Evolutionary conservation across 2,113 vertebrate species (phyloP).

Genomic region (Odocoileus hemionus): DNA sequence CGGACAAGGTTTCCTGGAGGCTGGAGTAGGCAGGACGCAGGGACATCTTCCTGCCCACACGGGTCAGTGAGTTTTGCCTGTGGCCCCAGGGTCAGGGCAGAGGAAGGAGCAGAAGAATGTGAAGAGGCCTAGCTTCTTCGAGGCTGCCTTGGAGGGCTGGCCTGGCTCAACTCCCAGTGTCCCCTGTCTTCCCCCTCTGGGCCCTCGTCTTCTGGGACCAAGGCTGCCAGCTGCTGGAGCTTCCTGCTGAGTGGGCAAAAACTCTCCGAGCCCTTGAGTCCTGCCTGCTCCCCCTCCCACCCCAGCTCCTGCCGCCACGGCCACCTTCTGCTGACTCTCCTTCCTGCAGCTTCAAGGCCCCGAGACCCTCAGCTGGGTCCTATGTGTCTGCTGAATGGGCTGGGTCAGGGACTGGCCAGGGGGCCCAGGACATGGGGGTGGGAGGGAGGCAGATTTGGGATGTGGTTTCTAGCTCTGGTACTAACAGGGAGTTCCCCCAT

Average conservation of each 20-base stretch:
- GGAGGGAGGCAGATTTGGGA: not conserved
- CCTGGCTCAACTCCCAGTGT: conserved; percentile 39
- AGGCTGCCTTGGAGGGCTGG: conserved; percentile 29
- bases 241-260: conserved; percentile 71
- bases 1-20: conserved; percentile 36
- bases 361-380: not conserved
- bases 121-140: conserved; percentile 26
- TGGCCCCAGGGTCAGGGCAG: conserved; percentile 31
- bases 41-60: not conserved
- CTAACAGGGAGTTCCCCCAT: not conserved
- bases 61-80: conserved; percentile 46
- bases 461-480: not conserved
- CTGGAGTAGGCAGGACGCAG: not conserved
- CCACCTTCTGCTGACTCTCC: not conserved
- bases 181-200: conserved; percentile 12
- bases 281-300: conserved; percentile 19
- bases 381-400: not conserved
- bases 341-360: conserved; percentile 7
- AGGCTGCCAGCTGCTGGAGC: conserved; percentile 50
- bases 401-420: not conserved
- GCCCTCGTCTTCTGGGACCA: conserved; percentile 46
- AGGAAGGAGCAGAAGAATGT: conserved; percentile 30
- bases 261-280: not conserved
- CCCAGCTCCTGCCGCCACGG: not conserved
- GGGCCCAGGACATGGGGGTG: not conserved